These are phyloP conservation scores for Lacerta bilineata DNA, from an alignment of 2,797 vertebrate genomes.

Conservation along the genomic window DNA sequence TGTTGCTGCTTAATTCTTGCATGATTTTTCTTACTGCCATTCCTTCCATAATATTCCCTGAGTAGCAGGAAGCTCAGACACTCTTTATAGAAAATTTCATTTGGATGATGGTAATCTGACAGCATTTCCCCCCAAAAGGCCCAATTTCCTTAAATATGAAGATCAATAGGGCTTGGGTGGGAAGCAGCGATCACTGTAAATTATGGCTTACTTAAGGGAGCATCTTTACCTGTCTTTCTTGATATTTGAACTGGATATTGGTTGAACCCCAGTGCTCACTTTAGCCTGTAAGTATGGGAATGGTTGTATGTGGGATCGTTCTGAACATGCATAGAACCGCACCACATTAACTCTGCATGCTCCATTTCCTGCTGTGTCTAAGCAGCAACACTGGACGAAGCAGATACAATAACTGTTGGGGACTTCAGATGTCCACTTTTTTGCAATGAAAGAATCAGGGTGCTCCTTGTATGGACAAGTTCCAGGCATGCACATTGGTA, in stretches of 20 bases:
- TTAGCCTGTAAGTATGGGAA: background rate
- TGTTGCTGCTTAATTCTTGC: background rate
- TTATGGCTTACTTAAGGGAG: background rate
- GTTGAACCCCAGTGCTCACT: background rate
- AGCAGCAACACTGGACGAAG: background rate
- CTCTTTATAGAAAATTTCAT: background rate
- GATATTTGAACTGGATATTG: background rate
- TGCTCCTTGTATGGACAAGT: too few relatives aligned
- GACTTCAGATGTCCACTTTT: too few relatives aligned
- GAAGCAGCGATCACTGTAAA: background rate
- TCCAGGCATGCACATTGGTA: too few relatives aligned
- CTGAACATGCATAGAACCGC: background rate
- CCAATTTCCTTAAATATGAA: background rate
- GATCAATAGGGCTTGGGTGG: background rate
- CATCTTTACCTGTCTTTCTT: background rate
- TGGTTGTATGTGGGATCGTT: background rate
- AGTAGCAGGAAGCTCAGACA: background rate
- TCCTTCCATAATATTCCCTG: background rate
- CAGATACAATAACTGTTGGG: too few relatives aligned
- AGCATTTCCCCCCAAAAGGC: background rate
- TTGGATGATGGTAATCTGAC: background rate
- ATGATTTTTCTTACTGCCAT: slow-evolving; percentile 1
- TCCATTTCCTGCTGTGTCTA: background rate
- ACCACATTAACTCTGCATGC: background rate
- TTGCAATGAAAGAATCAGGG: too few relatives aligned